Conservation (phyloP, 2,888 invertebrate species). For the Tenodera sinensis region DNA sequence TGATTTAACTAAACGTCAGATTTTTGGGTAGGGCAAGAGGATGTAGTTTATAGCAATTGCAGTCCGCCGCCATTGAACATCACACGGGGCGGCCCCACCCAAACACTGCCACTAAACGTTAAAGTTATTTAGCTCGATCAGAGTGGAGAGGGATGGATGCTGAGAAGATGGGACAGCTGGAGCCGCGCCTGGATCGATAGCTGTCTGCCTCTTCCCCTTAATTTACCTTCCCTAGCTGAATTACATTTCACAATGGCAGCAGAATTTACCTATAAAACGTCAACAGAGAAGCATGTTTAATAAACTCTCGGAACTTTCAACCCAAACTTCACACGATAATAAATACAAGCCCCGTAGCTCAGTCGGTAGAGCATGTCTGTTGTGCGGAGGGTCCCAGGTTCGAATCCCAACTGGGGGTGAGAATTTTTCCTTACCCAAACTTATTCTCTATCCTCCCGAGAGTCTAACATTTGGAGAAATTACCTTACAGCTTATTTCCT, state of each 20-base stretch:
- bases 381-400: too few species aligned
- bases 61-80: too few species aligned
- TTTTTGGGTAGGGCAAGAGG: background rate
- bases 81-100: background rate
- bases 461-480: too few species aligned
- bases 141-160: background rate
- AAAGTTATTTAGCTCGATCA: background rate
- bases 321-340: too few species aligned
- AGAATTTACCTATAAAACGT: background rate
- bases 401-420: too few species aligned
- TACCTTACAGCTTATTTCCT: too few species aligned
- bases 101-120: background rate
- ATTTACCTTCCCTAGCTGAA: background rate
- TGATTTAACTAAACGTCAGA: too few species aligned
- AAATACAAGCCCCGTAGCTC: too few species aligned
- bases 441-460: too few species aligned
- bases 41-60: background rate
- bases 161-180: background rate
- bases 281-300: background rate
- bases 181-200: background rate
- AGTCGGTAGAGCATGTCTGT: too few species aligned
- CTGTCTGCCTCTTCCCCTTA: background rate
- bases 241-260: background rate
- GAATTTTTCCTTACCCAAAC: too few species aligned
- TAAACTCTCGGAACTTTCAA: too few species aligned